phyloP scores from a whole-genome alignment of 2,888 invertebrate genomes.

The Leptinotarsa juncta region DNA sequence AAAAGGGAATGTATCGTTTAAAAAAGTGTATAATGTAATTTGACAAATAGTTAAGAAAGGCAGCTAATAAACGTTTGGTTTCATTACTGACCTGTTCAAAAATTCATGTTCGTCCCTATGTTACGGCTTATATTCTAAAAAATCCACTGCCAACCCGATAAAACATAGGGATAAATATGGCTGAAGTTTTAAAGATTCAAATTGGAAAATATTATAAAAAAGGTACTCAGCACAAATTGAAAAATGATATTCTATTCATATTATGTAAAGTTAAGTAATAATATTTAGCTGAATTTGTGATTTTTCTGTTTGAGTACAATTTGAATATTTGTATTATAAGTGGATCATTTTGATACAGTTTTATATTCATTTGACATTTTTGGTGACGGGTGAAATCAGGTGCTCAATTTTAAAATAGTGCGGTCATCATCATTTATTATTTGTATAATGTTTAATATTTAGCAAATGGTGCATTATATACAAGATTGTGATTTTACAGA shows the following conservation, averaged over 20 bases:
- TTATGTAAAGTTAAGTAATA: slow-evolving; percentile 21
- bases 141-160: slow-evolving; percentile 63
- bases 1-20: no score
- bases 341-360: slow-evolving; percentile 39
- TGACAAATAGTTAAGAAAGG: neutral
- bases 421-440: slow-evolving; percentile 50
- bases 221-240: slow-evolving; percentile 36
- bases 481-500: slow-evolving; percentile 8
- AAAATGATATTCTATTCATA: slow-evolving; percentile 36
- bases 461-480: slow-evolving; percentile 9
- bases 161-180: slow-evolving; percentile 59
- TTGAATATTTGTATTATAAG: slow-evolving; percentile 40
- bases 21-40: neutral
- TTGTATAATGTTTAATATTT: slow-evolving; percentile 24
- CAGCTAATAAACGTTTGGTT: neutral
- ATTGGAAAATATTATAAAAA: slow-evolving; percentile 28
- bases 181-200: slow-evolving; percentile 32
- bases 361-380: slow-evolving; percentile 41
- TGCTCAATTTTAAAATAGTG: slow-evolving; percentile 64
- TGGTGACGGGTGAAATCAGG: slow-evolving; percentile 60
- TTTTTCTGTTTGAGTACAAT: slow-evolving; percentile 29
- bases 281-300: slow-evolving; percentile 31
- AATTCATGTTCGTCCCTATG: slow-evolving; percentile 57
- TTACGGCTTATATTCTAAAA: slow-evolving; percentile 62
- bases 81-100: slow-evolving; percentile 40